Evolutionary conservation across 2,888 invertebrate species (phyloP), one percentile per base, ranked within the genome.

Genomic region (Epicampocera succincta): DNA sequence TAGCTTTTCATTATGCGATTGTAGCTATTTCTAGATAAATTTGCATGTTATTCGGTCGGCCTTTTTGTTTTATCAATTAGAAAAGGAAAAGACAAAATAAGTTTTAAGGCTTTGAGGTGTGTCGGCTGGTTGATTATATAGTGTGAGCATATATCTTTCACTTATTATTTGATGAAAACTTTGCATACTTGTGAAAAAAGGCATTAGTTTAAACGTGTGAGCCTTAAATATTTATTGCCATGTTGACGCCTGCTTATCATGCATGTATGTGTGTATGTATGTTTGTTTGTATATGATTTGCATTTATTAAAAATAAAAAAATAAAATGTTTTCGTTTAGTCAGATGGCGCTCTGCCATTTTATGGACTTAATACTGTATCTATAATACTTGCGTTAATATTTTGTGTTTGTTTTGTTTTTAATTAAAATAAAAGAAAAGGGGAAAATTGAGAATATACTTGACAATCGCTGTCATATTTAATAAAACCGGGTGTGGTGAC

Each of bases 201-300:
- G 56, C 48, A n/a, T 56, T 6, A 17, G 19, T 21, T 38, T 44
- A 21, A 29, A 8, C 56, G 56, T 46, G 8, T 66, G 50, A 44
- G 19, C 54, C 54, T 68, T 25, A 52, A 81, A 81, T 77, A 73
- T 73, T 77, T 81, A 81, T 81, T 76, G 72, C 73, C 73, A 73
- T 77, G 76, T 77, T 77, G 81, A 73, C 81, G 81, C 77, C 81
- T 77, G 72, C 33, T 77, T 77, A 68, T 77, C 77, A 81, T 72
- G 77, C 68, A 81, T 68, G 77, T 73, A 76, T 63, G n/a, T n/a
- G n/a, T n/a, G n/a, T n/a, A n/a, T n/a, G n/a, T n/a, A n/a, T n/a
- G n/a, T n/a, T n/a, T n/a, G n/a, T n/a, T n/a, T n/a, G n/a, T n/a
- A n/a, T n/a, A n/a, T n/a, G n/a, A n/a, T 81, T 81, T 81, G 68